Percentiles rank a stretch among this genome's conserved stretches.
Conservation (phyloP, 2,113 vertebrate species). For the Bambusicola thoracicus region DNA sequence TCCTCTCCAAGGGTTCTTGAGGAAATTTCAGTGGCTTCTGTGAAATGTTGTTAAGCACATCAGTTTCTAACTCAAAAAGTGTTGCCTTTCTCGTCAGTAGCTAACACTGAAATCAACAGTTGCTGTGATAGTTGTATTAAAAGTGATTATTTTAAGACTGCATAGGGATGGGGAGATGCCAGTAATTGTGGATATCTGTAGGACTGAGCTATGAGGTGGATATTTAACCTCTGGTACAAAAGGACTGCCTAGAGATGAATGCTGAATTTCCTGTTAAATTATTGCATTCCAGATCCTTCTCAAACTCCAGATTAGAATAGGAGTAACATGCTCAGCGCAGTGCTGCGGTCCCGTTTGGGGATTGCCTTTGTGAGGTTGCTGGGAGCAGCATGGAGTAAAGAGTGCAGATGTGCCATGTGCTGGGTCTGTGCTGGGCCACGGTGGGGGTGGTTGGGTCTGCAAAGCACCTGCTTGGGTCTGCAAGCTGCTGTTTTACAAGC, state of each 20-base stretch:
- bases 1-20: background rate
- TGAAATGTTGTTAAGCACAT: background rate
- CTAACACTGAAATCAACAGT: background rate
- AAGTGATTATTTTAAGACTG: background rate
- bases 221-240: background rate
- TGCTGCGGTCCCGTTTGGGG: background rate
- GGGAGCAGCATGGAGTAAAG: background rate
- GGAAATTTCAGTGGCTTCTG: background rate
- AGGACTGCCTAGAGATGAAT: background rate
- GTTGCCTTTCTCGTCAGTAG: background rate
- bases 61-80: background rate
- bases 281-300: background rate
- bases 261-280: background rate
- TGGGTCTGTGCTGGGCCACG: background rate
- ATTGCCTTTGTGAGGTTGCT: background rate
- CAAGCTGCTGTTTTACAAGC: background rate
- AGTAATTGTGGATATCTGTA: background rate
- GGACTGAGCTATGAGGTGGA: background rate
- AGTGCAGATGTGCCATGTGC: background rate
- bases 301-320: background rate
- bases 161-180: fast-evolving
- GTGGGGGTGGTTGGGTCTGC: background rate
- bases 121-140: background rate
- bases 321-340: background rate
- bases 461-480: background rate